These are phyloP conservation scores for Orthosia incerta DNA, from an alignment of 2,888 invertebrate species.

Conservation along the genomic window DNA sequence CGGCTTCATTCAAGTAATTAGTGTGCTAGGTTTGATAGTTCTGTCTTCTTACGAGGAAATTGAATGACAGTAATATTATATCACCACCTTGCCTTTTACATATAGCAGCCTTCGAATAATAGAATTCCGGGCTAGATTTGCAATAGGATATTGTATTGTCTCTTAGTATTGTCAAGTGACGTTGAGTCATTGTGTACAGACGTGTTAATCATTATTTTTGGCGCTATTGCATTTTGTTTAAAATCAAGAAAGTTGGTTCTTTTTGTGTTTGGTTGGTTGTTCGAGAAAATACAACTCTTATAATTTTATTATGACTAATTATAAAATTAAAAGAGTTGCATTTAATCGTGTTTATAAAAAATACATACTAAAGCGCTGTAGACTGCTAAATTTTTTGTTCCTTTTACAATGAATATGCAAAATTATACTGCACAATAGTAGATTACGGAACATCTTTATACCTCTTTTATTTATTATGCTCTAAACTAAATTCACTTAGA, in stretches of 20 bases:
- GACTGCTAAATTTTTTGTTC: neutral
- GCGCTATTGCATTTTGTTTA: conserved; percentile 3
- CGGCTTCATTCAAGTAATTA: neutral
- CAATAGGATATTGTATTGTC: conserved; percentile 37
- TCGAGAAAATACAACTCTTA: too few species aligned
- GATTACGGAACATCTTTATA: conserved; percentile 27
- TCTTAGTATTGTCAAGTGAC: conserved; percentile 18
- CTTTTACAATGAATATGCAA: conserved; percentile 17
- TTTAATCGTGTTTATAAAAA: neutral
- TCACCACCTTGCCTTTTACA: conserved; percentile 10
- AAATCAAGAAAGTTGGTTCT: neutral
- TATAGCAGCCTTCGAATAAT: conserved; percentile 17
- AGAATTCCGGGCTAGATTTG: conserved; percentile 29
- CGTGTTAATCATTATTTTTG: conserved; percentile 24
- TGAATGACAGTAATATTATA: neutral
- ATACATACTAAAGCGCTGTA: neutral
- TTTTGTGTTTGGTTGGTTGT: neutral
- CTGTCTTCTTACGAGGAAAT: neutral
- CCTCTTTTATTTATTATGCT: conserved; percentile 31
- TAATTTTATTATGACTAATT: neutral
- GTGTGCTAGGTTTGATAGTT: neutral
- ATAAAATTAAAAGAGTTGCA: neutral
- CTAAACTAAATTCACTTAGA: conserved; percentile 55
- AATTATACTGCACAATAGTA: neutral
- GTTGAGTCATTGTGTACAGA: conserved; percentile 18